Evolutionary conservation across 2,888 invertebrate genomes (phyloP).

Genomic region (Hecatera dysodea): DNA sequence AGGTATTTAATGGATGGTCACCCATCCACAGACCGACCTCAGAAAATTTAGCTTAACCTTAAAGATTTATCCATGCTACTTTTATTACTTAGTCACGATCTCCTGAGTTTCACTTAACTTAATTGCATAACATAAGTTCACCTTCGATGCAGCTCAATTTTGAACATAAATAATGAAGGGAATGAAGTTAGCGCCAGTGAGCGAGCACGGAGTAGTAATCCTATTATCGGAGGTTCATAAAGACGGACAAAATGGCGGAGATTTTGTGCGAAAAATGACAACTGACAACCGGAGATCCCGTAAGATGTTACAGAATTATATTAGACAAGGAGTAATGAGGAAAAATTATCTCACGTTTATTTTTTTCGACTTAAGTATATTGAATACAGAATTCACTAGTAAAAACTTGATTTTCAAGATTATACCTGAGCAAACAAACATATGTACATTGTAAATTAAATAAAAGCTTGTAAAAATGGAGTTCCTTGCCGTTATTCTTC

Average conservation of each 20-base stretch:
- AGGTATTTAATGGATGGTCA: no score
- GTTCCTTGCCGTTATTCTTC: no score
- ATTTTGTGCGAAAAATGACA: conserved; percentile 53
- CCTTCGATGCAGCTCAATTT: conserved; percentile 51
- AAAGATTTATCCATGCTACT: no score
- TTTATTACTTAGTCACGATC: background rate
- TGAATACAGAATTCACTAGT: no score
- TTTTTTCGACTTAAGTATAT: background rate
- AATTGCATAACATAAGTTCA: conserved; percentile 33
- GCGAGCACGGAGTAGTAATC: conserved; percentile 63
- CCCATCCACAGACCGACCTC: no score
- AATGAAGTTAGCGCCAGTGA: conserved; percentile 55
- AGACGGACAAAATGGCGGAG: conserved; percentile 55
- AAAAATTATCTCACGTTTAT: background rate
- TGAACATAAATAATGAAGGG: conserved; percentile 48
- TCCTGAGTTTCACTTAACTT: background rate
- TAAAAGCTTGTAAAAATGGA: no score
- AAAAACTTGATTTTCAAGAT: no score
- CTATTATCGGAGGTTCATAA: conserved; percentile 62
- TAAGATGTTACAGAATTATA: conserved; percentile 48
- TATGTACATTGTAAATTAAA: no score
- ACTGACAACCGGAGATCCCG: conserved; percentile 43
- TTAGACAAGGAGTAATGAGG: conserved; percentile 28
- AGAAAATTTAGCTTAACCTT: no score
- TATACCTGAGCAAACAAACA: no score